Evolutionary conservation across 2,888 invertebrate species (phyloP), one percentile per base, ranked within the genome.

Genomic region (Lypha dubia): DNA sequence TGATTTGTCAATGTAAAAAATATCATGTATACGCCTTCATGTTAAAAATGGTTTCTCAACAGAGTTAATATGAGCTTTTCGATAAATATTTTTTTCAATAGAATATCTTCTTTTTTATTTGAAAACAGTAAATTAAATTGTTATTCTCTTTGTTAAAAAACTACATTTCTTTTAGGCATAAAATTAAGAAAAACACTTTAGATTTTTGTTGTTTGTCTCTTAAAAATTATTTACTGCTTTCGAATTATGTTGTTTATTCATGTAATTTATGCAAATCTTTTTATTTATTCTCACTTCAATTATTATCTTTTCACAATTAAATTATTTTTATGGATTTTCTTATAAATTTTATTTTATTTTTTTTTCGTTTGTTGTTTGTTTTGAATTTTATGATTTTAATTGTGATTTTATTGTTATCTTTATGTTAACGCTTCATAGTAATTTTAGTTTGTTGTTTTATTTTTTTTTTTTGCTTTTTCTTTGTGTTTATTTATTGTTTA

Each of bases 341-440:
- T 35, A 11, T 15, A 41, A 32, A 51, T 41, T 11, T 24, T 13
- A 24, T 51, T 4, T 7, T 53, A n/a, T 20, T 71, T 17, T 63
- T 65, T 44, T n/a, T n/a, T n/a, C n/a, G n/a, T n/a, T n/a, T n/a
- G n/a, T n/a, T n/a, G n/a, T n/a, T n/a, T 15, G 15, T 32, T 32
- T 44, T 65, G 15, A 13, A 35, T 51, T 41, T 22, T 58, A 22
- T 73, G 35, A 35, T n/a, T 15, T 75, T 51, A 53, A 35, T 60
- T 44, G 8, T 49, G 53, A 46, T 70, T 63, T 41, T 68, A 9
- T 8, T 77, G 77, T 79, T 71, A 79, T 71, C 71, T 79, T 32
- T 35, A 24, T 53, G 70, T 56, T 71, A 63, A 79, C 63, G 44
- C 70, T 71, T 79, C 62, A 79, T 38, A 46, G 71, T 62, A 53